Base-by-base conservation (phyloP, 2,888 invertebrate genomes). In the Cheilosia scutellata region DNA sequence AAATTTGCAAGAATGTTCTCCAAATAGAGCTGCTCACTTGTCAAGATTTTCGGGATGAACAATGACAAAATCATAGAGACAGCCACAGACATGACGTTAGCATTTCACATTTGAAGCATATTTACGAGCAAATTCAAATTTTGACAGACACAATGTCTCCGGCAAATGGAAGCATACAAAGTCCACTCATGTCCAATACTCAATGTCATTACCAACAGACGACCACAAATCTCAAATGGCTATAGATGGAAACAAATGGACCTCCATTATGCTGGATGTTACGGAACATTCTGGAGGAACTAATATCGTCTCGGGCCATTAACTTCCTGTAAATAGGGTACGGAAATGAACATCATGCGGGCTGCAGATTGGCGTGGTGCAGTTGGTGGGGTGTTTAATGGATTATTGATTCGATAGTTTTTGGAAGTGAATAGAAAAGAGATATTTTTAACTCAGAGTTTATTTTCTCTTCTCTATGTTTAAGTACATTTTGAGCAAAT, bases 341-440 rank as follows among this genome's bases (percentile, higher is more conserved):
- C 25, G 49, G 25, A 49, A 49, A 25, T 20, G 11, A 49, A 49
- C 16, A 47, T 7, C 44, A 47, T 49, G 49, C 49, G 49, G 49
- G 49, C 9, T 47, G n/a, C 44, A 47, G 44, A 16, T 47, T 47
- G n/a, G 16, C 16, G 7, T 47, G 44, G 7, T 47, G 37, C 37
- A 9, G 11, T 11, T 47, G 16, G 44, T 47, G n/a, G 6, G 16
- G 0, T 47, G n/a, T 5, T 16, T 44, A 5, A n/a, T 44, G 13
- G 16, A 44, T 44, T 16, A 44, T 44, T 44, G n/a, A 44, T 44
- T 44, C 5, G 16, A 20, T 20, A 20, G 20, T 20, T 20, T 0
- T 20, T 20, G 20, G 20, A 47, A n/a, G 16, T 16, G 44, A 47
- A 47, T 16, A 47, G n/a, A 7, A 3, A 16, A 16, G 44, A 37